Evolutionary conservation across 2,113 vertebrate genomes (phyloP), one percentile per base, ranked within the genome.

Genomic region (Perccottus glenii): DNA sequence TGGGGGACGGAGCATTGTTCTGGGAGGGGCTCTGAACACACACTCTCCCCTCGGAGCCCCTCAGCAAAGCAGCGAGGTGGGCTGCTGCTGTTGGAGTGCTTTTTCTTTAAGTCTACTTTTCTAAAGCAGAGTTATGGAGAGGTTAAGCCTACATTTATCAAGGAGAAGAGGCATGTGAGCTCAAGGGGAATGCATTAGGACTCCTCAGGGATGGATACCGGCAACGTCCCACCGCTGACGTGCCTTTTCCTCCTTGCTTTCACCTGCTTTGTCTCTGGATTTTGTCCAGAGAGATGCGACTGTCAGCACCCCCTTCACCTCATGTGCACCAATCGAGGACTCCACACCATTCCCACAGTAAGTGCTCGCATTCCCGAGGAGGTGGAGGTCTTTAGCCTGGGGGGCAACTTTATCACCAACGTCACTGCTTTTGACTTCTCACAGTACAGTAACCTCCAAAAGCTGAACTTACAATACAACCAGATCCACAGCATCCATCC

Each of bases 401-500:
- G 95, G 3, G 97, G 97, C 9, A 99, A 99, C 87, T 98, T 97
- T 85, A 96, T 98, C 46, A 57, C 87, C 38, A 97, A 97, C 85
- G 89, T 98, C 89, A 95, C 94, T 0, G 94, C 93, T 40, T 89
- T 90, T 8, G 96, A 98, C 87, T 95, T 98, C 82, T 82, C 90
- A 38, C 91, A 92, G 58, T 92, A 96, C 79, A 87, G 87, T 3
- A 90, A 93, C 78, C 92, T 99, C 15, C 88, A 92, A 64, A 87
- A 96, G 61, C 88, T 99, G 72, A 95, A 98, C 85, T 75, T 98
- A 69, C 97, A 99, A 77, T 99, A 94, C 85, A 99, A 98, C 77
- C 93, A 93, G 62, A 96, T 99, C 76, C 92, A 92, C 49, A 88
- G 62, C 0, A 89, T 99, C 46, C 95, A 97, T 19, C 91, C 94